Conservation (phyloP, 2,797 vertebrate genomes). For the Perdix hodgsoniae region DNA sequence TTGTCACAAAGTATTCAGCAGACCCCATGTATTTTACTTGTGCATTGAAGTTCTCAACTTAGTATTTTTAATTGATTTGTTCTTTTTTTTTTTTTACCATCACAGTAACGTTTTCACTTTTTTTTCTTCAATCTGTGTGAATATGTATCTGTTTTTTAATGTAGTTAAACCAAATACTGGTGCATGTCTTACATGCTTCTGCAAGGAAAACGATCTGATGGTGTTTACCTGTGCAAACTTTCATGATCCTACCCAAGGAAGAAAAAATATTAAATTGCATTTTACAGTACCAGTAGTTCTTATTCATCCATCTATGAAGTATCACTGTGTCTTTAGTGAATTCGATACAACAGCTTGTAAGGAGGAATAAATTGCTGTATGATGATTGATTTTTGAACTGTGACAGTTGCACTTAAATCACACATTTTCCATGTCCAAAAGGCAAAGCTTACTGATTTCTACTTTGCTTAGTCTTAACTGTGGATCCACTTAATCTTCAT, state of each 20-base stretch:
- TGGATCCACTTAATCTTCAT: neutral
- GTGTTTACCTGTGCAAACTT: neutral
- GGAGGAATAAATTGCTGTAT: neutral
- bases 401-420: neutral
- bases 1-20: neutral
- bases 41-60: neutral
- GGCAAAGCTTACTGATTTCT: neutral
- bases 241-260: neutral
- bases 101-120: neutral
- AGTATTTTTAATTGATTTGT: neutral
- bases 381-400: neutral
- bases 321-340: neutral
- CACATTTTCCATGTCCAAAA: neutral
- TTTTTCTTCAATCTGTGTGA: neutral
- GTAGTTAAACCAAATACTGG: neutral
- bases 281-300: neutral
- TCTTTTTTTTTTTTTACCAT: neutral
- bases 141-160: neutral
- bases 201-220: neutral
- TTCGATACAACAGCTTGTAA: neutral
- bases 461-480: neutral
- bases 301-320: neutral
- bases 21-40: neutral
- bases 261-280: neutral
- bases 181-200: neutral